Conservation (phyloP, 2,797 vertebrate genomes). For the Allobates femoralis region DNA sequence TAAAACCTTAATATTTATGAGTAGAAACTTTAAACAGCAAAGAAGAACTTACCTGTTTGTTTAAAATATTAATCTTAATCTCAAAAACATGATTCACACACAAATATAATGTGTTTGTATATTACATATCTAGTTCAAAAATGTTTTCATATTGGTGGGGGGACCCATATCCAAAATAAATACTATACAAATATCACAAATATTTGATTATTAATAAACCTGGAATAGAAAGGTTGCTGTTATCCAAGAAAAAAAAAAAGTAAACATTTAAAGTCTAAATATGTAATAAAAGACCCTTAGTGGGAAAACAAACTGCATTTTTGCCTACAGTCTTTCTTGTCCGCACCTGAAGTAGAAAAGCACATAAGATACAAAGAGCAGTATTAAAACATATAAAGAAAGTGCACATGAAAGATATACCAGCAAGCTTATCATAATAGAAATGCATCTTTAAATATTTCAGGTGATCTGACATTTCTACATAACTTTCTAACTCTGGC, state of each 20-base stretch:
- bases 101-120: too few relatives aligned
- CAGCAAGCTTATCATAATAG: not conserved
- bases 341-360: slow-evolving; percentile 6
- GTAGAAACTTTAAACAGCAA: not conserved
- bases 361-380: slow-evolving; percentile 16
- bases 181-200: not conserved
- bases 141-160: too few relatives aligned
- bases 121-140: too few relatives aligned
- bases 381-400: slow-evolving; percentile 26
- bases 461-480: not conserved
- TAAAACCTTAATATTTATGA: not conserved
- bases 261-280: not conserved
- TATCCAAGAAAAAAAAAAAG: not conserved
- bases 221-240: not conserved
- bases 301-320: slow-evolving; percentile 15
- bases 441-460: not conserved
- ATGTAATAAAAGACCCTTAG: not conserved
- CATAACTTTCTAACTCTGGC: not conserved
- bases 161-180: too few relatives aligned
- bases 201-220: not conserved
- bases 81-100: too few relatives aligned
- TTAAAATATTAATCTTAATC: not conserved
- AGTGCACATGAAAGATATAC: not conserved
- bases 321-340: not conserved
- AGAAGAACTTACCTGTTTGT: not conserved